Percentiles rank a stretch among this genome's conserved stretches.
Conservation (phyloP, 2,113 vertebrate species). For the Poecile atricapillus region DNA sequence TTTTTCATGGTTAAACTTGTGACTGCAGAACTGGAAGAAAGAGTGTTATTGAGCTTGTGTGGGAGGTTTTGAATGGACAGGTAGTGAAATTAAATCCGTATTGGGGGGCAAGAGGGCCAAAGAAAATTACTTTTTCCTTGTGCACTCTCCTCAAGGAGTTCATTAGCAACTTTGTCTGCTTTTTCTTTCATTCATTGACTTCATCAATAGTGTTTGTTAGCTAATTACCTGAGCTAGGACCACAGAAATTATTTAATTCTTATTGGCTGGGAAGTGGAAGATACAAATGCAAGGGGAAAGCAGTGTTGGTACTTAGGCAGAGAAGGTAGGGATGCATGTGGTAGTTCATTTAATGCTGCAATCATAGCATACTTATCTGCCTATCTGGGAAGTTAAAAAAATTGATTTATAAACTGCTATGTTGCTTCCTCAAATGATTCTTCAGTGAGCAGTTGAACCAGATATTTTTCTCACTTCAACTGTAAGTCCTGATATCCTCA, state of each 20-base stretch:
- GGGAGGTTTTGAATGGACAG: constrained; percentile 32
- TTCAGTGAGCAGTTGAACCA: not conserved
- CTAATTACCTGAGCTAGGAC: not conserved
- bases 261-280: not conserved
- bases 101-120: fast-evolving
- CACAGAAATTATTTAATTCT: not conserved
- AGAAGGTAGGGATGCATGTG: not conserved
- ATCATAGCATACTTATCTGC: not conserved
- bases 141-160: not conserved
- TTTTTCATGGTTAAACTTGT: not conserved
- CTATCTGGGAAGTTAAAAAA: not conserved
- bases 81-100: not conserved
- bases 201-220: not conserved
- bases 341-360: not conserved
- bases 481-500: not conserved
- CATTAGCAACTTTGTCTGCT: not conserved
- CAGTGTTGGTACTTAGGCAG: not conserved
- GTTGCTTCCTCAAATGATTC: not conserved
- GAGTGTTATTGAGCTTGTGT: not conserved
- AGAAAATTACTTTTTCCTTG: not conserved
- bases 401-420: not conserved
- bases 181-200: constrained; percentile 5
- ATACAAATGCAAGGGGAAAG: not conserved
- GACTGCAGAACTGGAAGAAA: not conserved
- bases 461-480: constrained; percentile 2